Percentiles rank a stretch among this genome's conserved stretches.
phyloP scores from a whole-genome alignment of 2,797 vertebrate genomes.

The Leptodactylus fallax region DNA sequence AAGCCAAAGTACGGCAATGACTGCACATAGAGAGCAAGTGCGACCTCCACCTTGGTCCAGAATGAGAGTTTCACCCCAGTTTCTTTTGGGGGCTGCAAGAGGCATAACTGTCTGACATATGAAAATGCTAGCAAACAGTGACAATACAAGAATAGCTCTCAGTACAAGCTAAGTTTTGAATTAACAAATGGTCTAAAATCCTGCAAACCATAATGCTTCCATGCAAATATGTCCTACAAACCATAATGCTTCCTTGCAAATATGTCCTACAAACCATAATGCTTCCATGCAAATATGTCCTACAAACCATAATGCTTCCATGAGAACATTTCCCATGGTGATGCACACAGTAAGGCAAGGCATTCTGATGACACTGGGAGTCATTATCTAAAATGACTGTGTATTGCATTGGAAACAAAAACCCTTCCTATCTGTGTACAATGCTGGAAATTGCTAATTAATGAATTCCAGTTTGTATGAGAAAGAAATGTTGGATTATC shows the following conservation, averaged over 20 bases:
- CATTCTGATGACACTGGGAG: slow-evolving; percentile 26
- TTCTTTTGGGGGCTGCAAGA: too few relatives aligned
- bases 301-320: background rate
- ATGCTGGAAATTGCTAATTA: slow-evolving; percentile 31
- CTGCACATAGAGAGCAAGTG: too few relatives aligned
- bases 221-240: slow-evolving; percentile 20
- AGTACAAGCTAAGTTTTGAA: background rate
- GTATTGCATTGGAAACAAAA: slow-evolving; percentile 24
- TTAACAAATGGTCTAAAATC: too few relatives aligned
- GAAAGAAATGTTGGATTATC: background rate
- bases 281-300: slow-evolving; percentile 25
- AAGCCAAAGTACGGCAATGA: too few relatives aligned
- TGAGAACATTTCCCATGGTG: slow-evolving; percentile 16
- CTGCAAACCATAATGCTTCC: background rate
- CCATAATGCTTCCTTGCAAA: slow-evolving; percentile 16
- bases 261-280: background rate
- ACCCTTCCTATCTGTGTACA: slow-evolving; percentile 3
- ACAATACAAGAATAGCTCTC: background rate
- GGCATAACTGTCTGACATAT: background rate
- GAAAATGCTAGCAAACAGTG: background rate
- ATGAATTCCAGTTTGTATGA: slow-evolving; percentile 25
- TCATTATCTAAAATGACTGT: slow-evolving; percentile 30
- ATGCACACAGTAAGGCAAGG: background rate
- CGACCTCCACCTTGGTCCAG: too few relatives aligned
- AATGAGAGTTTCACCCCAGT: too few relatives aligned